These are phyloP conservation scores for Drosophila basisetae DNA, from an alignment of 2,888 invertebrate genomes.

Conservation along the genomic window DNA sequence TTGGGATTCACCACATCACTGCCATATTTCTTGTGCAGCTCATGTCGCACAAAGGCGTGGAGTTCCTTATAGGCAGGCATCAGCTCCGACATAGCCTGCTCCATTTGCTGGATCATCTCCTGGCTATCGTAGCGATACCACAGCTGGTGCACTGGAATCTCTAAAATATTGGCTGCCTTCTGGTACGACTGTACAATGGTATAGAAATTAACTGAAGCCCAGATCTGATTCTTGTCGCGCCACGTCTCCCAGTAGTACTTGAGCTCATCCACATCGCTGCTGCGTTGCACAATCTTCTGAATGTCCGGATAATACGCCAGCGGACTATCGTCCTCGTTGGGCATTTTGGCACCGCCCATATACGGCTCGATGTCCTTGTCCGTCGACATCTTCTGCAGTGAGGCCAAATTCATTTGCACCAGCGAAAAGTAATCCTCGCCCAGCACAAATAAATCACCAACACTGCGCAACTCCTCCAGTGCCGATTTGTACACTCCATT, in stretches of 20 bases:
- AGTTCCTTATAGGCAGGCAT: constrained; percentile 91
- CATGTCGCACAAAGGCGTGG: constrained; percentile 92
- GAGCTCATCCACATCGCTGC: constrained; percentile 76
- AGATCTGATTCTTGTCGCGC: constrained; percentile 81
- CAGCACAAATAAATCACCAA: constrained; percentile 78
- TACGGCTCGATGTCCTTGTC: constrained; percentile 87
- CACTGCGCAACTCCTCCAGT: constrained; percentile 75
- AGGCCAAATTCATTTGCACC: constrained; percentile 77
- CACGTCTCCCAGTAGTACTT: constrained; percentile 83
- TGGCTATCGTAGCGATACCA: constrained; percentile 81
- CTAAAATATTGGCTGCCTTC: constrained; percentile 78
- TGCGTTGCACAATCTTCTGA: constrained; percentile 79
- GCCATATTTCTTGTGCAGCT: constrained; percentile 90
- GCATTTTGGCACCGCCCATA: constrained; percentile 78
- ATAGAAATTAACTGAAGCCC: constrained; percentile 82
- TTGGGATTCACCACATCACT: constrained; percentile 87
- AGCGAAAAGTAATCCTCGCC: constrained; percentile 83
- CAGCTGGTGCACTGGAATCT: constrained; percentile 75
- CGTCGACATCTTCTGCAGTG: constrained; percentile 79
- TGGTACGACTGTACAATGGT: constrained; percentile 80
- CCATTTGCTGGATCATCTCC: constrained; percentile 81
- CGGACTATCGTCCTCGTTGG: constrained; percentile 75
- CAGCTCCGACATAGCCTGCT: constrained; percentile 84
- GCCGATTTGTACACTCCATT: constrained; percentile 72
- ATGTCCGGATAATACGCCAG: constrained; percentile 83